Conservation (phyloP, 2,113 vertebrate species). For the Caretta caretta region DNA sequence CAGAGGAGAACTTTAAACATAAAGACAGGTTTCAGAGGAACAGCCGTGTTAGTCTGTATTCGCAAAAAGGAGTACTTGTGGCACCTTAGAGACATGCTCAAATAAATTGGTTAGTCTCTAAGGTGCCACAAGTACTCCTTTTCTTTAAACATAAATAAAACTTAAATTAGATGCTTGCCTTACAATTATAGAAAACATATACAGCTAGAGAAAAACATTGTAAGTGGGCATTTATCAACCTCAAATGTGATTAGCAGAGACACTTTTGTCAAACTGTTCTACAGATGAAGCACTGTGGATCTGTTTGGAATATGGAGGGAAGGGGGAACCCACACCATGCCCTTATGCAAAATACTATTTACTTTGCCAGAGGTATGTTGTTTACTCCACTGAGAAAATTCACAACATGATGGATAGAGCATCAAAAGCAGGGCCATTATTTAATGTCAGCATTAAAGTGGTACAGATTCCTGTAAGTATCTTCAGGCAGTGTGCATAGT, state of each 20-base stretch:
- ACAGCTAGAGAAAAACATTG: slow-evolving; percentile 41
- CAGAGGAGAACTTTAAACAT: slow-evolving; percentile 52
- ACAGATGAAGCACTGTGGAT: slow-evolving; percentile 34
- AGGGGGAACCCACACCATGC: slow-evolving; percentile 37
- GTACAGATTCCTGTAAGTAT: slow-evolving; percentile 29
- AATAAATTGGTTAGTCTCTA: too few species aligned
- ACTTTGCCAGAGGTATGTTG: slow-evolving; percentile 30
- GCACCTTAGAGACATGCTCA: too few species aligned
- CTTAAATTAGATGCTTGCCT: slow-evolving; percentile 41
- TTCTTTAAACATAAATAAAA: slow-evolving; percentile 46
- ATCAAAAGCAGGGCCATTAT: slow-evolving; percentile 15
- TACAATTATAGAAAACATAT: slow-evolving; percentile 27
- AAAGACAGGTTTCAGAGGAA: too few species aligned
- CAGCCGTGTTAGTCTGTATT: too few species aligned
- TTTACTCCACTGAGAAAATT: slow-evolving; percentile 35
- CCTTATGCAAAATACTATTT: slow-evolving; percentile 40
- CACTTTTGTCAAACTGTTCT: slow-evolving; percentile 37
- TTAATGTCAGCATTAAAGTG: slow-evolving; percentile 46
- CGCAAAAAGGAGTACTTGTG: too few species aligned
- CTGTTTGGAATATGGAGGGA: slow-evolving; percentile 19
- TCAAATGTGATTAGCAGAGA: slow-evolving; percentile 53
- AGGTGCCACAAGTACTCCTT: too few species aligned
- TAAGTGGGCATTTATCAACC: slow-evolving; percentile 22
- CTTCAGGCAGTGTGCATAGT: slow-evolving; percentile 48
- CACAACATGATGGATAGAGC: slow-evolving; percentile 20